Evolutionary conservation across 2,113 vertebrate species (phyloP).

Genomic region (Atrichornis clamosus): DNA sequence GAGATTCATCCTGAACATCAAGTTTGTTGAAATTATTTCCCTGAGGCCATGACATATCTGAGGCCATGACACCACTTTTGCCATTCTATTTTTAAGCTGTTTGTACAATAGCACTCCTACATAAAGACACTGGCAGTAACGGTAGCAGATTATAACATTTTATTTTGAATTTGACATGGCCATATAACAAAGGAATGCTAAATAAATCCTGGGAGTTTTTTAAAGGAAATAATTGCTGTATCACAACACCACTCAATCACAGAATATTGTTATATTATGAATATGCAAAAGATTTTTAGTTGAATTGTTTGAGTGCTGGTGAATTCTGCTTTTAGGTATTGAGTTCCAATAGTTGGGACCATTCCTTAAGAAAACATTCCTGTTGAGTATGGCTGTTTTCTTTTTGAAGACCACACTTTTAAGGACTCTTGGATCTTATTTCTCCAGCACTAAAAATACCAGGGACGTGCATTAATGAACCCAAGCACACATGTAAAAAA

Average conservation of each 20-base stretch:
- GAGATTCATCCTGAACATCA: neutral
- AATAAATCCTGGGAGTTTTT: accelerated
- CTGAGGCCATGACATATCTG: neutral
- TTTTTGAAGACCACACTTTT: neutral
- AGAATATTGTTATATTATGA: neutral
- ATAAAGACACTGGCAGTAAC: neutral
- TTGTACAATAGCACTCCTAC: neutral
- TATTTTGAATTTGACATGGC: neutral
- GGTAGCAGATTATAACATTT: neutral
- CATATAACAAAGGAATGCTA: neutral
- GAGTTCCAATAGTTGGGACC: neutral
- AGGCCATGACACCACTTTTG: neutral
- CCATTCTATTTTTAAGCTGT: neutral
- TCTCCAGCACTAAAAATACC: neutral
- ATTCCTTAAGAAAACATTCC: neutral
- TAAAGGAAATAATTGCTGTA: neutral
- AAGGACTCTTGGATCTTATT: neutral
- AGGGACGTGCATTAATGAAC: neutral
- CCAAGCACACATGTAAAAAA: neutral
- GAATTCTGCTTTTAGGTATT: neutral
- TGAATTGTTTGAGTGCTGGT: neutral
- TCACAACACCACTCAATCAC: neutral
- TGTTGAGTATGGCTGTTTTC: neutral
- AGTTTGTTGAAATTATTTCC: neutral
- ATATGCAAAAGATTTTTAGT: neutral